Percentiles rank a stretch among this genome's conserved stretches.
Conservation (phyloP, 1,140 invertebrate species). For the Rhagoletis pomonella region DNA sequence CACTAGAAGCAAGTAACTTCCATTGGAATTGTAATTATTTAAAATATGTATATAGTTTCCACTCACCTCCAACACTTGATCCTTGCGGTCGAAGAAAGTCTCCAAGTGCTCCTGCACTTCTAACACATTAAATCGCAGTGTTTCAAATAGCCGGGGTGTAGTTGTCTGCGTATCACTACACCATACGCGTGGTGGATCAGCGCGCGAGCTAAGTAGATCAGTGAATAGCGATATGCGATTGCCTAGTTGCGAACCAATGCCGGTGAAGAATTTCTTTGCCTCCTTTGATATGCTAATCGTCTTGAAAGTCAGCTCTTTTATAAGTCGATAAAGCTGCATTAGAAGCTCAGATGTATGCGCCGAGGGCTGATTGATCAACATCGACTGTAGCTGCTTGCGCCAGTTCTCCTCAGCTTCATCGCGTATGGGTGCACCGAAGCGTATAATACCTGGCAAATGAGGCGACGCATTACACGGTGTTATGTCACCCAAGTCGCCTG, state of each 20-base stretch:
- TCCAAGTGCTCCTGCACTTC: conserved; percentile 96
- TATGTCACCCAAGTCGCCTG: conserved; percentile 89
- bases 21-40: neutral
- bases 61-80: conserved; percentile 90
- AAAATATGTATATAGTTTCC: neutral
- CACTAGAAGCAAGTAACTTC: conserved; percentile 76
- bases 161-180: conserved; percentile 80
- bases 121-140: conserved; percentile 90
- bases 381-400: conserved; percentile 81
- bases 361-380: conserved; percentile 78
- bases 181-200: conserved; percentile 85
- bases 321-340: conserved; percentile 78
- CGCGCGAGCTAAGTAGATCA: conserved; percentile 78
- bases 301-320: conserved; percentile 75
- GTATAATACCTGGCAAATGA: conserved; percentile 81
- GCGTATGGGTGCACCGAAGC: conserved; percentile 79
- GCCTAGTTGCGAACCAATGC: conserved; percentile 75
- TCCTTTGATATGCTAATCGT: conserved; percentile 73
- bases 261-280: conserved; percentile 72
- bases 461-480: conserved; percentile 91
- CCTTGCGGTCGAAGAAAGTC: conserved; percentile 93
- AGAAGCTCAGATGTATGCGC: conserved; percentile 80
- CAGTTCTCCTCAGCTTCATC: conserved; percentile 88
- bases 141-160: conserved; percentile 82
- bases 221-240: conserved; percentile 80